Evolutionary conservation across 2,888 invertebrate genomes (phyloP).

Genomic region (Spatulosminthurus flaviceps): DNA sequence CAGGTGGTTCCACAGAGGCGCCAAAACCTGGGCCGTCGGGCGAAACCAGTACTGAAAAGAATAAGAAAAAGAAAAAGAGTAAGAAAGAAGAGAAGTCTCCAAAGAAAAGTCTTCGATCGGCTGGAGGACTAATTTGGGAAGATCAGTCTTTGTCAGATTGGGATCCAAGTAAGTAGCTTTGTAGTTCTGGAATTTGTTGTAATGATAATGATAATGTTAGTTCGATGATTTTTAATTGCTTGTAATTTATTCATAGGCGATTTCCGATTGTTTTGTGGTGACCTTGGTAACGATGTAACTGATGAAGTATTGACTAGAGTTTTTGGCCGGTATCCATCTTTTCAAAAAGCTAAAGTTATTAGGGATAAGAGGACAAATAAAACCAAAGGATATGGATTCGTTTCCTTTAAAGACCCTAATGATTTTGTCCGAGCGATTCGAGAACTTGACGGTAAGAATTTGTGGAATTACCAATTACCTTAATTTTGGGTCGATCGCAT

Average conservation of each 20-base stretch:
- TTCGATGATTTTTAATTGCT: too few relatives aligned
- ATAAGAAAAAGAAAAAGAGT: constrained; percentile 64
- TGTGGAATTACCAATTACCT: neutral
- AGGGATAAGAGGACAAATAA: constrained; percentile 97
- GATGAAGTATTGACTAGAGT: constrained; percentile 96
- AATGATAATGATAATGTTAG: too few relatives aligned
- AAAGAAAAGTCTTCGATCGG: constrained; percentile 84
- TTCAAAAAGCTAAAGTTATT: constrained; percentile 92
- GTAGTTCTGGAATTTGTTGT: neutral
- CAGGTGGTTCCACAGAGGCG: constrained; percentile 37
- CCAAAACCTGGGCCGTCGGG: constrained; percentile 51
- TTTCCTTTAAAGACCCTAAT: constrained; percentile 96
- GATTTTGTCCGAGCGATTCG: constrained; percentile 99
- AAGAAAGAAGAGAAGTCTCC: constrained; percentile 71
- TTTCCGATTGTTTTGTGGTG: constrained; percentile 99
- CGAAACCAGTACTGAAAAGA: constrained; percentile 44
- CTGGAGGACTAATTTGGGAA: constrained; percentile 96
- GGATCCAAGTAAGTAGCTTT: constrained; percentile 77
- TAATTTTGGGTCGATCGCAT: too few relatives aligned
- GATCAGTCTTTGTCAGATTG: constrained; percentile 92
- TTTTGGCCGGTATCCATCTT: constrained; percentile 92
- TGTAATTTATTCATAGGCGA: constrained; percentile 74
- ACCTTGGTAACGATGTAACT: constrained; percentile 98
- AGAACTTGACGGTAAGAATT: constrained; percentile 93
- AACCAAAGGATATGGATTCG: constrained; percentile 98